Base-by-base conservation (phyloP, 2,888 invertebrate species). In the Napeogenes sylphis region DNA sequence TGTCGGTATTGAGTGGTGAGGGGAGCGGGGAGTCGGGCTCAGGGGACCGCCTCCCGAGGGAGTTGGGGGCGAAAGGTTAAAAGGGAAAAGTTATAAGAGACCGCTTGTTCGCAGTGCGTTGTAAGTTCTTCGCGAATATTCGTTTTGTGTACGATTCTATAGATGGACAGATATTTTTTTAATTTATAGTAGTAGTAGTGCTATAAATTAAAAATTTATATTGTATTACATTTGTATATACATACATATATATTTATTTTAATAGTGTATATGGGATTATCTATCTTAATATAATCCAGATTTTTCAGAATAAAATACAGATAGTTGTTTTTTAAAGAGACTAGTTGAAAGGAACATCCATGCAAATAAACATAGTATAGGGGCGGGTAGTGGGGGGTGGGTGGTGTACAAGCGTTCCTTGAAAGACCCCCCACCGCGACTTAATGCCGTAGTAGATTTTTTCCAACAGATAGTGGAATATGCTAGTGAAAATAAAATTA, bases 71-170 rank as follows among this genome's bases (percentile, higher is more conserved):
- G 85, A 87, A 90, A 90, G 90, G 90, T 89, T 90, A 89, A 90
- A 90, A 90, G 90, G 90, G 88, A 89, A 89, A 90, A 90, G 89
- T 90, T 89, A 89, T 88, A 90, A 90, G 87, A 86, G 90, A 88
- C 87, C 87, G 87, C 87, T 87, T 85, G 89, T 87, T 87, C 87
- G 85, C 82, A 82, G 84, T 91, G 88, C 79, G 78, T 30, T 51
- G 51, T 51, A 51, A 79, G 79, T 83, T 83, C 81, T 83, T 82
- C 80, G 80, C 81, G 73, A 71, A 73, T 70, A 70, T 73, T 84
- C 85, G 86, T 83, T 86, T 84, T 81, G 79, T 82, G 83, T 84
- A 80, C 79, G 79, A 76, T 80, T 80, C 81, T 60, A 45, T 35
- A 35, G 35, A 35, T 42, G 10, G 8, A 42, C 42, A 3, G 1